A percentile compares a stretch with the other conserved stretches of the same genome.
phyloP scores from a whole-genome alignment of 2,113 vertebrate species.

The Prietella phreatophila region DNA sequence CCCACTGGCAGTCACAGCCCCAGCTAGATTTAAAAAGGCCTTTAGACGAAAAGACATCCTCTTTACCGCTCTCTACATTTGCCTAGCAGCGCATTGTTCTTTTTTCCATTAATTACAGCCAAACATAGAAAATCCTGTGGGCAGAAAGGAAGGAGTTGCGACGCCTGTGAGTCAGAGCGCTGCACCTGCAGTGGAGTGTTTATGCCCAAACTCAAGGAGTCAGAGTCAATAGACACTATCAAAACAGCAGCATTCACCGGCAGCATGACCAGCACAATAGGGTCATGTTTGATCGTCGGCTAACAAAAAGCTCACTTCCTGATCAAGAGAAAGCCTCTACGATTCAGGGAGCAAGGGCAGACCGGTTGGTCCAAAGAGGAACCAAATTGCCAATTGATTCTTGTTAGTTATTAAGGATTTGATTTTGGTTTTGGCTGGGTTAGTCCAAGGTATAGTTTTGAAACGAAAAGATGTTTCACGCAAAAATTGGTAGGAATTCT shows the following conservation, averaged over 20 bases:
- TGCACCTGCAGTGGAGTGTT: constrained; percentile 58
- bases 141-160: constrained; percentile 32
- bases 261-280: constrained; percentile 37
- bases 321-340: constrained; percentile 34
- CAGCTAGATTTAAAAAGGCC: constrained; percentile 51
- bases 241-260: constrained; percentile 52
- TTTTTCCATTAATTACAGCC: constrained; percentile 55
- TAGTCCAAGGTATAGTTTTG: background rate
- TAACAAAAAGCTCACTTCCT: constrained; percentile 39
- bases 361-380: background rate
- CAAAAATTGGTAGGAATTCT: background rate
- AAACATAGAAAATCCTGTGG: constrained; percentile 36
- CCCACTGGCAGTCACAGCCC: constrained; percentile 41
- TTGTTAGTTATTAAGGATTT: background rate
- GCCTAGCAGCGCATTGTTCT: constrained; percentile 44
- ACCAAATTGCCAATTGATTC: constrained; percentile 28
- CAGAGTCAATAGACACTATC: constrained; percentile 53
- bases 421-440: background rate
- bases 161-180: constrained; percentile 22
- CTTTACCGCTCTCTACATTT: constrained; percentile 41
- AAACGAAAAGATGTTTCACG: background rate
- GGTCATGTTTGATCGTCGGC: constrained; percentile 48
- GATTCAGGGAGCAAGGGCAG: constrained; percentile 23
- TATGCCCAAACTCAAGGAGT: constrained; percentile 52
- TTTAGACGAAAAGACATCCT: constrained; percentile 52